These are phyloP conservation scores for Psephotus haematonotus DNA, from an alignment of 2,113 vertebrate genomes.

Conservation along the genomic window DNA sequence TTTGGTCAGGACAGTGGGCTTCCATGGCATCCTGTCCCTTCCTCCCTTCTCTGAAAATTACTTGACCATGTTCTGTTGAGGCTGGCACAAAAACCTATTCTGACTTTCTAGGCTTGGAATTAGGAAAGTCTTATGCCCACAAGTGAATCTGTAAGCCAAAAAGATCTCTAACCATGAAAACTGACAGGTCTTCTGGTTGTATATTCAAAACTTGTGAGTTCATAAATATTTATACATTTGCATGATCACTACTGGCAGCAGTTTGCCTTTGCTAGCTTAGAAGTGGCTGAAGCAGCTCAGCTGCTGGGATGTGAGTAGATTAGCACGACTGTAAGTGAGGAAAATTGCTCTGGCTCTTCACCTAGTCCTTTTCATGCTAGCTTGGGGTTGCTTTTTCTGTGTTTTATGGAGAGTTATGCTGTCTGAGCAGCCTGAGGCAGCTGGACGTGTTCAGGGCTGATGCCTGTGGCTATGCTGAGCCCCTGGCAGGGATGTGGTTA, in stretches of 20 bases:
- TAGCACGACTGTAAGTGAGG: not conserved
- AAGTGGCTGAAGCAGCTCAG: not conserved
- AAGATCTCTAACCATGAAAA: not conserved
- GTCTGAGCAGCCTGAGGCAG: not conserved
- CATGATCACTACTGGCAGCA: not conserved
- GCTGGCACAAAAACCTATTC: constrained; percentile 20
- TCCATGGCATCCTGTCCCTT: not conserved
- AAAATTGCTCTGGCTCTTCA: not conserved
- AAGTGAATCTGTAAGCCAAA: not conserved
- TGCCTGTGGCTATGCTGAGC: not conserved
- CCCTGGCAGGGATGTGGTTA: not conserved
- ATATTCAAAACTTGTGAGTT: not conserved
- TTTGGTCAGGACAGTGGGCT: not conserved
- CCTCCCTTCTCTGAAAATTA: constrained; percentile 14
- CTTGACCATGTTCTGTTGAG: not conserved
- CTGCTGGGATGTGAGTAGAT: not conserved
- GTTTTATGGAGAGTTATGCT: not conserved
- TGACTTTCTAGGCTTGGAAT: not conserved
- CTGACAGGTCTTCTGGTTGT: constrained; percentile 1
- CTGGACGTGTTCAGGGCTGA: accelerated
- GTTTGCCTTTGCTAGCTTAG: not conserved
- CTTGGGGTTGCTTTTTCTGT: not conserved
- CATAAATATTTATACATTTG: constrained; percentile 30
- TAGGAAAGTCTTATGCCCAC: not conserved
- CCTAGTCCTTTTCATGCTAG: not conserved